Conservation (phyloP, 1,140 invertebrate species). For the Meteorus sp. region DNA sequence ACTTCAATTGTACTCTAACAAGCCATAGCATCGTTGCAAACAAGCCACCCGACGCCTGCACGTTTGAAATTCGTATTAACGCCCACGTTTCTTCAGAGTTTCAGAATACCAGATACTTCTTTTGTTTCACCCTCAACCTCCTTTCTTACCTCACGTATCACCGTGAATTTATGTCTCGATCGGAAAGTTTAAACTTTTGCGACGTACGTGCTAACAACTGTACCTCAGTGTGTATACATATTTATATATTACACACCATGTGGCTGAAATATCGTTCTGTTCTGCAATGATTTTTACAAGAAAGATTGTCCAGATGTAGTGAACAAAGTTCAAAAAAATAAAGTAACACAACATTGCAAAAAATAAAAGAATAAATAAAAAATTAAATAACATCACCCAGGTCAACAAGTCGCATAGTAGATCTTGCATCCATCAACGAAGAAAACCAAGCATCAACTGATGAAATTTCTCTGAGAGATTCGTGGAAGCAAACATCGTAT, state of each 20-base stretch:
- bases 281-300: no score
- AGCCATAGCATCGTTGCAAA: no score
- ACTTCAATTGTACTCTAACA: no score
- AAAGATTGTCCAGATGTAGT: no score
- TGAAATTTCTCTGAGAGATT: background rate
- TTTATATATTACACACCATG: no score
- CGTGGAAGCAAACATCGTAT: background rate
- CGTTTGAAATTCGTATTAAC: conserved; percentile 31
- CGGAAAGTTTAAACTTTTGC: conserved; percentile 28
- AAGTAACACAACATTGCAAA: no score
- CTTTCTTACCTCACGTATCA: conserved; percentile 25
- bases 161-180: conserved; percentile 33
- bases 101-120: background rate
- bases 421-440: background rate
- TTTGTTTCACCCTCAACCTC: no score
- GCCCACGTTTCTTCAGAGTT: no score
- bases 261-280: no score
- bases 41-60: no score
- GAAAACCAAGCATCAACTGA: background rate
- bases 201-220: conserved; percentile 4
- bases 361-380: background rate
- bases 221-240: no score
- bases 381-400: background rate
- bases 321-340: no score
- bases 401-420: background rate